phyloP scores from a whole-genome alignment of 1,140 invertebrate genomes.

The Drosophila ohnishii region DNA sequence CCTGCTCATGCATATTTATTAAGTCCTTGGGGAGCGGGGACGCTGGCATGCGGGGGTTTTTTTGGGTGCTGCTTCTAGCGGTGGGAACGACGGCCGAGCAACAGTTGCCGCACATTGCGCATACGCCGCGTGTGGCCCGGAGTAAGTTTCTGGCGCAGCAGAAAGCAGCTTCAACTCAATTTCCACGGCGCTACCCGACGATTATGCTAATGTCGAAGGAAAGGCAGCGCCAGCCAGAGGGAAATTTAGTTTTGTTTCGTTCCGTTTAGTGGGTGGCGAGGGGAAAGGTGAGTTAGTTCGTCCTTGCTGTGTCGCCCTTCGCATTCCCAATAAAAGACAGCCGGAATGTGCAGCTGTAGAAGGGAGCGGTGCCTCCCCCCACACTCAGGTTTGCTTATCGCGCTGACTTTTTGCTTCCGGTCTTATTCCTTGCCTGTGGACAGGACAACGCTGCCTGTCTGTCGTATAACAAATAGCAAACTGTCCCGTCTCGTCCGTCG shows the following conservation, averaged over 20 bases:
- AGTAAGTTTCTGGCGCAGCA: slow-evolving; percentile 48
- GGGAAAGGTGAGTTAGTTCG: slow-evolving; percentile 22
- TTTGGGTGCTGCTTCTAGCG: not conserved
- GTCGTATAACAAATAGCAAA: slow-evolving; percentile 53
- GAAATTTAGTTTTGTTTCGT: slow-evolving; percentile 18
- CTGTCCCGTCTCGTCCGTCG: slow-evolving; percentile 11
- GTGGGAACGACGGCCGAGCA: slow-evolving; percentile 29
- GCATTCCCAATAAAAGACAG: slow-evolving; percentile 62
- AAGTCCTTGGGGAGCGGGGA: slow-evolving; percentile 8
- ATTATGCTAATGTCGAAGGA: slow-evolving; percentile 64
- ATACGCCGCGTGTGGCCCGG: slow-evolving; percentile 55
- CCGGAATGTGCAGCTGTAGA: slow-evolving; percentile 48
- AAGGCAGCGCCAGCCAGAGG: slow-evolving; percentile 6
- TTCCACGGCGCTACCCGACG: slow-evolving; percentile 35
- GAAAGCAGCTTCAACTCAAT: slow-evolving; percentile 59
- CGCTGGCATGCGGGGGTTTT: not conserved
- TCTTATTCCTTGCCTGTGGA: slow-evolving; percentile 58
- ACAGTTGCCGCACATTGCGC: slow-evolving; percentile 68
- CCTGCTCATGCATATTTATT: slow-evolving; percentile 78
- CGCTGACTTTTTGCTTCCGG: slow-evolving; percentile 77
- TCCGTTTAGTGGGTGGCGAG: not conserved
- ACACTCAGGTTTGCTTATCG: slow-evolving; percentile 56
- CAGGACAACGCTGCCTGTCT: slow-evolving; percentile 40
- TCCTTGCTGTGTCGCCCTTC: slow-evolving; percentile 39
- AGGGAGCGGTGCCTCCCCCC: not conserved